Conservation (phyloP, 2,888 invertebrate genomes). For the Andrena flavipes region DNA sequence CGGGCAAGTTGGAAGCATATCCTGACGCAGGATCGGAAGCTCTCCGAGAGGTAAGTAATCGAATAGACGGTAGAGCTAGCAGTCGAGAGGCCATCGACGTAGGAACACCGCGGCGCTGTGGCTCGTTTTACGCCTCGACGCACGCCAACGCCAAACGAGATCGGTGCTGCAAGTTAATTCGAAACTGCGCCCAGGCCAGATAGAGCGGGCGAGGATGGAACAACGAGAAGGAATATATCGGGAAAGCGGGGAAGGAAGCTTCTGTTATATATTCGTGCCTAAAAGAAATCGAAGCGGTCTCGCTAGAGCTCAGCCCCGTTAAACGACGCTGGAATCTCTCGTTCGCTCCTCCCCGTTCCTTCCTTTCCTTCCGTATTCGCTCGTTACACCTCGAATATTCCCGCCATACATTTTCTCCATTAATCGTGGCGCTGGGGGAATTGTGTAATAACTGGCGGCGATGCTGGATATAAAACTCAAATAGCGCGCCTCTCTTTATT, state of each 20-base stretch:
- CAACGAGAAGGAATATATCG: background rate
- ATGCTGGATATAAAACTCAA: background rate
- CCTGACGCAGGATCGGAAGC: background rate
- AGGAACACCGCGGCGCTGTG: conserved; percentile 43
- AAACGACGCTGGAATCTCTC: conserved; percentile 5
- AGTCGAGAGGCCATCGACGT: conserved; percentile 57
- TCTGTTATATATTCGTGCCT: background rate
- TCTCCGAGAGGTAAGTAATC: conserved; percentile 40
- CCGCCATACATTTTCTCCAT: background rate
- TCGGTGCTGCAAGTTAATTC: conserved; percentile 53
- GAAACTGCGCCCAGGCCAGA: conserved; percentile 25
- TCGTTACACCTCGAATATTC: background rate
- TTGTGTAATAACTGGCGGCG: background rate
- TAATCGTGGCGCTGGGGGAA: background rate
- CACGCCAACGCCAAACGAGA: conserved; percentile 44
- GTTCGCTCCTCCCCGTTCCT: background rate
- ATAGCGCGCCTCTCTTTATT: background rate
- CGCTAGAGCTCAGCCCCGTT: background rate
- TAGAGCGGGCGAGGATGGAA: background rate
- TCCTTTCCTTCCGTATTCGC: background rate
- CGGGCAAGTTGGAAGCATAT: conserved; percentile 17
- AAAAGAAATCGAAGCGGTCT: conserved; percentile 13
- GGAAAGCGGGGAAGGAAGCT: background rate
- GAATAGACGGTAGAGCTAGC: conserved; percentile 56
- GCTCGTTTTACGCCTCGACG: conserved; percentile 66